These are phyloP conservation scores for Leucophenga varia DNA, from an alignment of 1,140 invertebrate genomes.

Conservation along the genomic window DNA sequence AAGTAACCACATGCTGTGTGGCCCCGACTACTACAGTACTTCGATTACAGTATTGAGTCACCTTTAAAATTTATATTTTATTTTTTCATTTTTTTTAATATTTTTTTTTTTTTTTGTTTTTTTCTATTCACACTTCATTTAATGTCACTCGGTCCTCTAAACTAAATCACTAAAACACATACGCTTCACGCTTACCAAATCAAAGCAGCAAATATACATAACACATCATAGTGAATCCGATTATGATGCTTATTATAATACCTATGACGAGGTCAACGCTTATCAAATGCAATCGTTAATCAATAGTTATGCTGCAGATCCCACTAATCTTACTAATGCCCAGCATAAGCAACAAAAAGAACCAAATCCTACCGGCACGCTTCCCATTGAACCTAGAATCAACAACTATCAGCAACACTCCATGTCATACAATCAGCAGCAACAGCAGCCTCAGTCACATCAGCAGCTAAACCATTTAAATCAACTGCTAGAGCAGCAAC, in stretches of 20 bases:
- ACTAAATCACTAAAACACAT: conserved; percentile 5
- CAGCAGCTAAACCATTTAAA: conserved; percentile 16
- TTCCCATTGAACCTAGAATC: too few relatives aligned
- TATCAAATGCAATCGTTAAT: conserved; percentile 10
- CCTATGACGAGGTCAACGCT: conserved; percentile 41
- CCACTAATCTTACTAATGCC: background rate
- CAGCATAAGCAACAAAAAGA: conserved; percentile 2
- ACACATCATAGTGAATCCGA: conserved; percentile 30
- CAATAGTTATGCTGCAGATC: too few relatives aligned
- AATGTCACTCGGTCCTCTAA: conserved; percentile 12
- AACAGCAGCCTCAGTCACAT: conserved; percentile 27
- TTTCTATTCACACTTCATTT: conserved; percentile 17
- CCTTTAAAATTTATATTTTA: too few relatives aligned
- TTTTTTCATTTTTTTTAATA: conserved; percentile 32
- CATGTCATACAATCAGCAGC: conserved; percentile 13
- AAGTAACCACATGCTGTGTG: conserved; percentile 2
- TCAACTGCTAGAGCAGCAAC: conserved; percentile 13
- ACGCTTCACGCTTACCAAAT: conserved; percentile 1
- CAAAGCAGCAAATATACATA: conserved; percentile 14
- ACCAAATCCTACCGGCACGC: too few relatives aligned
- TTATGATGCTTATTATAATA: conserved; percentile 44
- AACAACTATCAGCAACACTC: conserved; percentile 11
- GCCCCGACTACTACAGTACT: conserved; percentile 4
- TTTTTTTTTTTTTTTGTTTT: conserved; percentile 27
- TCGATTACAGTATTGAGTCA: too few relatives aligned